Evolutionary conservation across 2,888 invertebrate species (phyloP).

Genomic region (Thera obeliscata): DNA sequence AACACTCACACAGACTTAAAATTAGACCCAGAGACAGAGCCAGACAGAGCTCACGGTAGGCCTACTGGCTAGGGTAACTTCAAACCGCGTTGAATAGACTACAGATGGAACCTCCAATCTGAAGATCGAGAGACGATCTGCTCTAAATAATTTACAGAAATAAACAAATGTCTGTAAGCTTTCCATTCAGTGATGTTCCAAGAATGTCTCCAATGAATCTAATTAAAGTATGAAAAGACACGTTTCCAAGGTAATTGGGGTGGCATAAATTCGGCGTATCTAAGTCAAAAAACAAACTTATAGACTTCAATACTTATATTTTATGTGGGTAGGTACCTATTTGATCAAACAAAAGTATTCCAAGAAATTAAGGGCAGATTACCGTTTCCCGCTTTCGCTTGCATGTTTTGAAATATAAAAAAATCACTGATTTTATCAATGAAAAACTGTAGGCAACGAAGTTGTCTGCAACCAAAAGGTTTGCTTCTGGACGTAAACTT

Average conservation of each 20-base stretch:
- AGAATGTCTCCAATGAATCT: not conserved
- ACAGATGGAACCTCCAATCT: slow-evolving; percentile 3
- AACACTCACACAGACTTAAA: too few species aligned
- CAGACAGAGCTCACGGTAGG: too few species aligned
- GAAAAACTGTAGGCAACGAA: too few species aligned
- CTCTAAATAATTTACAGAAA: slow-evolving; percentile 12
- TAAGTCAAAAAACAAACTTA: not conserved
- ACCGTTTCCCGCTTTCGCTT: too few species aligned
- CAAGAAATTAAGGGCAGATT: too few species aligned
- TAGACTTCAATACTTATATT: too few species aligned
- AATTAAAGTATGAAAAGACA: slow-evolving; percentile 1
- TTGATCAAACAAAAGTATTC: too few species aligned
- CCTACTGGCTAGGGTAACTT: slow-evolving; percentile 3
- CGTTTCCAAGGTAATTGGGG: not conserved
- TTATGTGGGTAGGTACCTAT: not conserved
- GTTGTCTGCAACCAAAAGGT: too few species aligned
- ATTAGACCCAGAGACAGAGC: too few species aligned
- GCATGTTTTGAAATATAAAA: too few species aligned
- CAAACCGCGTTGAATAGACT: slow-evolving; percentile 11
- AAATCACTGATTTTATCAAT: too few species aligned
- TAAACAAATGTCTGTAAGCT: slow-evolving; percentile 1
- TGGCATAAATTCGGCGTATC: not conserved
- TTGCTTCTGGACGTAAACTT: too few species aligned
- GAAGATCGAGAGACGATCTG: slow-evolving; percentile 9
- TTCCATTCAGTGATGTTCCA: slow-evolving; percentile 1